A percentile compares a stretch with the other conserved stretches of the same genome.
These are phyloP conservation scores for Orientallactaga bullata DNA, from an alignment of 2,113 vertebrate genomes.

Conservation along the genomic window DNA sequence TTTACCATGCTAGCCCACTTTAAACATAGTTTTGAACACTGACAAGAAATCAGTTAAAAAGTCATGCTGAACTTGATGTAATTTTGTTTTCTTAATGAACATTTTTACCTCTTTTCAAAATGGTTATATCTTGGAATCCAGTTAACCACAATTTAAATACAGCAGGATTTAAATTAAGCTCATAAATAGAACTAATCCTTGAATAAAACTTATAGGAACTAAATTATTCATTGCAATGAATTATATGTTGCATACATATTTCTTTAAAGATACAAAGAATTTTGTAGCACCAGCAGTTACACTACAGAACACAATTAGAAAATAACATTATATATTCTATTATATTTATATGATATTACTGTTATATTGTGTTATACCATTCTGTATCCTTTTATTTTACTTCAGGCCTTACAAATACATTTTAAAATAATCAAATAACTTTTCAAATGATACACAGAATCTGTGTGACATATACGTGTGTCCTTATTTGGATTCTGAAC, in stretches of 20 bases:
- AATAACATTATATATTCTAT: background rate
- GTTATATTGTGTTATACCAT: background rate
- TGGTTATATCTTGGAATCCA: slow-evolving; percentile 47
- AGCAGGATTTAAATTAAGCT: slow-evolving; percentile 44
- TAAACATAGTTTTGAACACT: slow-evolving; percentile 1
- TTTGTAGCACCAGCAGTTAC: background rate
- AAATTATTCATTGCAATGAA: slow-evolving; percentile 14
- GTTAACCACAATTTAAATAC: slow-evolving; percentile 55
- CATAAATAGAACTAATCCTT: slow-evolving; percentile 4
- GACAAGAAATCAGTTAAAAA: slow-evolving; percentile 1
- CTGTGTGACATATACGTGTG: background rate
- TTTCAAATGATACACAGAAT: background rate
- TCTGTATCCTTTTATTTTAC: background rate
- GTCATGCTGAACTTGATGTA: background rate
- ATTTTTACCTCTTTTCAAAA: slow-evolving; percentile 35
- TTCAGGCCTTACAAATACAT: background rate
- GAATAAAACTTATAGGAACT: background rate
- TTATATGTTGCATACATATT: background rate
- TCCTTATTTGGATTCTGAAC: background rate
- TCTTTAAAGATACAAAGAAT: slow-evolving; percentile 18
- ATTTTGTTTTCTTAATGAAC: slow-evolving; percentile 44
- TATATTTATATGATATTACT: background rate
- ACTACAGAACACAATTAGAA: background rate
- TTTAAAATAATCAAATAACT: background rate
- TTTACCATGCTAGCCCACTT: background rate